Evolutionary conservation across 2,797 vertebrate genomes (phyloP).

Genomic region (Phoebastria nigripes): DNA sequence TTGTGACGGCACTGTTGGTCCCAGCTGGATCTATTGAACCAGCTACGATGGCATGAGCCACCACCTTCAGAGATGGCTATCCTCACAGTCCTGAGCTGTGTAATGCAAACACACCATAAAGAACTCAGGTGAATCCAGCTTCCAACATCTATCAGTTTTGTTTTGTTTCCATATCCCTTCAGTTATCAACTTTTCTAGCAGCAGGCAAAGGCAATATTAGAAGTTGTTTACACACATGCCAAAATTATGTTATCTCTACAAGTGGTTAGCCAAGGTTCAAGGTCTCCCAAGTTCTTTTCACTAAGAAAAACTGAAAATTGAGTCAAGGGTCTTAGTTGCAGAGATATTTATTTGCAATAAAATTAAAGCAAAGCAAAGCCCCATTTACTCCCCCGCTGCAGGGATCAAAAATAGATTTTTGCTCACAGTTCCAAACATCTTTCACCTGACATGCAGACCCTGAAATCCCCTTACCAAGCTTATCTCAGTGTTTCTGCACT

Average conservation of each 20-base stretch:
- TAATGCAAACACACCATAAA: background rate
- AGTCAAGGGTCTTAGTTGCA: background rate
- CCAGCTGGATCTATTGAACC: background rate
- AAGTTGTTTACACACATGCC: background rate
- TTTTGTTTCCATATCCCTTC: background rate
- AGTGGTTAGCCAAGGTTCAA: background rate
- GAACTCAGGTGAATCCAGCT: background rate
- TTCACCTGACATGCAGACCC: background rate
- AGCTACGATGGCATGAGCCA: background rate
- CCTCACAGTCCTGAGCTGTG: background rate
- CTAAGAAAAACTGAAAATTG: background rate
- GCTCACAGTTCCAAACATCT: background rate
- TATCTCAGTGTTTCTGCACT: background rate
- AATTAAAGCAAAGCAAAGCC: background rate
- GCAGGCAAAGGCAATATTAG: background rate
- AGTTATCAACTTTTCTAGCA: background rate
- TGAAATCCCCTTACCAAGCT: background rate
- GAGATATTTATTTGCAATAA: background rate
- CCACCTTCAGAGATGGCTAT: background rate
- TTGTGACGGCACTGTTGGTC: background rate
- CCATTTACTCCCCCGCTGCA: rapidly evolving
- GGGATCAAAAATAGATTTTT: background rate
- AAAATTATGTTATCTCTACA: background rate
- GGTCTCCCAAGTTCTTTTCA: background rate
- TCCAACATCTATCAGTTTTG: background rate